Base-by-base conservation (phyloP, 2,888 invertebrate genomes). In the Erpobdella octoculata region DNA sequence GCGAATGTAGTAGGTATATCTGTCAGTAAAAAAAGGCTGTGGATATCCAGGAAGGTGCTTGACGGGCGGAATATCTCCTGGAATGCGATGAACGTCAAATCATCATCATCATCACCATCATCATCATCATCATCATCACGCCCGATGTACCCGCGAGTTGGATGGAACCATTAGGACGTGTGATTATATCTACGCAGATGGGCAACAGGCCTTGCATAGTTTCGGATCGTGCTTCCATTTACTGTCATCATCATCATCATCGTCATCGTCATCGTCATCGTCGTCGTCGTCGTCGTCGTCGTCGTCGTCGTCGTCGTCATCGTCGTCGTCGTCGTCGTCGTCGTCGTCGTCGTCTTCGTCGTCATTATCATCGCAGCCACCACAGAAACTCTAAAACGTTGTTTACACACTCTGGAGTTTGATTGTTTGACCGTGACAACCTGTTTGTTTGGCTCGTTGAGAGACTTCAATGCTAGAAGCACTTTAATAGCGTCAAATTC, bases 221-320 rank as follows among this genome's bases (percentile, higher is more conserved):
- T 48, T 21, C n/a, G n/a, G n/a, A 48, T 48, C 48, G 21, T 48
- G n/a, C n/a, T 48, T 21, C n/a, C 37, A 33, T 36, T 65, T 37
- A 68, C 46, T 46, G 37, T 68, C 68, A 68, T 68, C 68, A 68
- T 68, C 68, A 21, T 68, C 68, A 46, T 68, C 68, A 48, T 68
- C 68, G 37, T 68, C 68, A 68, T 68, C 68, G 31, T 68, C 68
- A 46, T 68, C 68, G 46, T 68, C 68, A 48, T 68, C 65, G 36
- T 65, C 65, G n/a, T 65, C 65, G 33, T 65, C 65, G 28, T 65
- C 65, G 33, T 65, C 65, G 33, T 65, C 65, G 33, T 65, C 65
- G 36, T 65, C 65, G 28, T 65, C 65, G 28, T 59, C 59, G n/a
- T 59, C 59, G 28, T 59, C 59, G n/a, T 59, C 59, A 59, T 59